Percentiles rank a stretch among this genome's conserved stretches.
Conservation (phyloP, 2,113 vertebrate genomes). For the Brevimyrus niger region DNA sequence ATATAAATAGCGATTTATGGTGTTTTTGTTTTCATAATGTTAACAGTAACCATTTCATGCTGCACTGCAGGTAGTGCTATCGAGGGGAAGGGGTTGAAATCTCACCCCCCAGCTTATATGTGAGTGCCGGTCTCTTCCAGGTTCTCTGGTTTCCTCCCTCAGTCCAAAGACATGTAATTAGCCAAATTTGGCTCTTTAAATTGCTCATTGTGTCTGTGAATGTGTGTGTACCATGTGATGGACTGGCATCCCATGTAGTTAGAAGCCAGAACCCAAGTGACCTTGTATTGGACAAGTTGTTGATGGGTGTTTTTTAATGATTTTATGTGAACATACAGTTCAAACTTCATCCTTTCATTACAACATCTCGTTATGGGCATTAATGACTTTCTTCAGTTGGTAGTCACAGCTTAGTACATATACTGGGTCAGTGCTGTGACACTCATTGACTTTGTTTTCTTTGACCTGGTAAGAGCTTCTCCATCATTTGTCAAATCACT, state of each 20-base stretch:
- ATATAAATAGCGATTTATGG: not conserved
- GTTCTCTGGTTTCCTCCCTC: not conserved
- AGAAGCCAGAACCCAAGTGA: not conserved
- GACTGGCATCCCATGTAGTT: not conserved
- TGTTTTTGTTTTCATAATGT: not conserved
- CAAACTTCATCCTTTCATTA: not conserved
- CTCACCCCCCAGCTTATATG: not conserved
- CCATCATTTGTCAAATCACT: conserved; percentile 34
- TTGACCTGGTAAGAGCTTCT: not conserved
- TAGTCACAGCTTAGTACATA: not conserved
- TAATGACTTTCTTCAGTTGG: not conserved
- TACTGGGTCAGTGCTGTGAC: not conserved
- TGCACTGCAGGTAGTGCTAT: not conserved
- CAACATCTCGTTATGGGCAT: not conserved
- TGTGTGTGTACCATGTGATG: not conserved
- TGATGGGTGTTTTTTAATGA: not conserved
- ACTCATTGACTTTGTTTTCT: not conserved
- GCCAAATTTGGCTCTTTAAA: not conserved
- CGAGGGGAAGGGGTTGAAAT: not conserved
- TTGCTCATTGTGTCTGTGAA: not conserved
- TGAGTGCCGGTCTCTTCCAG: not conserved
- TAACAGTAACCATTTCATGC: not conserved
- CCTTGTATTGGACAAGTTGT: not conserved
- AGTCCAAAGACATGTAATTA: not conserved
- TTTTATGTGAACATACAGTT: not conserved